Evolutionary conservation across 2,797 vertebrate species (phyloP).

Genomic region (Buceros bicornis): DNA sequence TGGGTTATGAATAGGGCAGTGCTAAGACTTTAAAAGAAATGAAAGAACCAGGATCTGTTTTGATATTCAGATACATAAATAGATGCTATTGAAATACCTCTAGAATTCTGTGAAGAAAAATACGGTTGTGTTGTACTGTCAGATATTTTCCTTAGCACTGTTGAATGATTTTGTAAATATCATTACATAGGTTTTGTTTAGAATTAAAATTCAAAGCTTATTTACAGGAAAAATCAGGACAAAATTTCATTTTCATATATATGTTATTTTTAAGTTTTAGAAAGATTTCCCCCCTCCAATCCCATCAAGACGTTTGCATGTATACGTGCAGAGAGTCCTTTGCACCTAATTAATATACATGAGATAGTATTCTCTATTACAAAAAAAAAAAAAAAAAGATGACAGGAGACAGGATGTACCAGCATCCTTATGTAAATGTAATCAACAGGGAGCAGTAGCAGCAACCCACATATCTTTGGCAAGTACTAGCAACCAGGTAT

Average conservation of each 20-base stretch:
- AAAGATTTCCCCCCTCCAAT: neutral
- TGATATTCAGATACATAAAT: neutral
- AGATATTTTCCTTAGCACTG: neutral
- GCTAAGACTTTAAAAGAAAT: neutral
- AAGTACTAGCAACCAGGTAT: neutral
- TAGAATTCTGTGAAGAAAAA: neutral
- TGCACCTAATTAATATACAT: neutral
- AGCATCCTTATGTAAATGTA: neutral
- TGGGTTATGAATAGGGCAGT: neutral
- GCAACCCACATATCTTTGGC: neutral
- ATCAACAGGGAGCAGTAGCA: neutral
- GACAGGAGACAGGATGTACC: accelerated
- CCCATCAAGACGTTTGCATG: neutral
- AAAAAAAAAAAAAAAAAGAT: neutral
- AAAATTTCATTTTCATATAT: neutral
- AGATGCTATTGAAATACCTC: neutral
- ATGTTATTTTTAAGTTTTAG: neutral
- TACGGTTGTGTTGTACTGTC: neutral
- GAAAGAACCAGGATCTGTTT: neutral
- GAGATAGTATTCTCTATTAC: neutral
- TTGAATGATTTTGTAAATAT: neutral
- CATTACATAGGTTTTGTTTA: neutral
- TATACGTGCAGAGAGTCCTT: accelerated
- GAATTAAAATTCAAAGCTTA: neutral
- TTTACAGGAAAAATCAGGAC: neutral